phyloP scores from a whole-genome alignment of 2,888 invertebrate genomes.

The Leptopilina myrica region DNA sequence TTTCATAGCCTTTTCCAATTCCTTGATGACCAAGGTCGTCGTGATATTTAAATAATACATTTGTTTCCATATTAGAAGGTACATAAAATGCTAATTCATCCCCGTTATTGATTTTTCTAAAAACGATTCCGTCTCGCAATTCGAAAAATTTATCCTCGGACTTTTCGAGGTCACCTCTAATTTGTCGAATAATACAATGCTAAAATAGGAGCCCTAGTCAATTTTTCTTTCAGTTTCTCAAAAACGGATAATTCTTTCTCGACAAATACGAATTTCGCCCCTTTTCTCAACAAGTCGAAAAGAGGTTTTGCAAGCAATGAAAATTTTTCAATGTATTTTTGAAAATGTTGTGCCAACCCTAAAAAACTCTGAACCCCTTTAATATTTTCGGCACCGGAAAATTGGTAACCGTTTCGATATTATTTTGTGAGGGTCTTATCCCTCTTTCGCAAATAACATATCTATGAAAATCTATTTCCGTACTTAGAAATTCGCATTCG shows the following conservation, averaged over 20 bases:
- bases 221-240: no score
- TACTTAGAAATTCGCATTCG: neutral
- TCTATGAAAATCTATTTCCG: neutral
- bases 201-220: no score
- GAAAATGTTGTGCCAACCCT: neutral
- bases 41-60: no score
- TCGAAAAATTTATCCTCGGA: no score
- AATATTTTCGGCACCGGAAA: conserved; percentile 60
- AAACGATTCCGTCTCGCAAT: no score
- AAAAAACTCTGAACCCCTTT: neutral
- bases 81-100: no score
- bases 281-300: neutral
- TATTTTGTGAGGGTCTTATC: neutral
- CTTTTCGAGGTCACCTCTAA: no score
- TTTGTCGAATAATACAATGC: no score
- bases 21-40: no score
- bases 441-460: neutral
- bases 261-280: conserved; percentile 55
- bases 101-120: no score
- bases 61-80: no score
- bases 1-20: conserved; percentile 50
- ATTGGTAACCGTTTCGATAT: neutral
- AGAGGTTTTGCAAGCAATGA: neutral
- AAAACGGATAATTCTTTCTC: neutral
- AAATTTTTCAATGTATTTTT: neutral